Evolutionary conservation across 2,888 invertebrate genomes (phyloP).

Genomic region (Caenorhabditis zanzibari): DNA sequence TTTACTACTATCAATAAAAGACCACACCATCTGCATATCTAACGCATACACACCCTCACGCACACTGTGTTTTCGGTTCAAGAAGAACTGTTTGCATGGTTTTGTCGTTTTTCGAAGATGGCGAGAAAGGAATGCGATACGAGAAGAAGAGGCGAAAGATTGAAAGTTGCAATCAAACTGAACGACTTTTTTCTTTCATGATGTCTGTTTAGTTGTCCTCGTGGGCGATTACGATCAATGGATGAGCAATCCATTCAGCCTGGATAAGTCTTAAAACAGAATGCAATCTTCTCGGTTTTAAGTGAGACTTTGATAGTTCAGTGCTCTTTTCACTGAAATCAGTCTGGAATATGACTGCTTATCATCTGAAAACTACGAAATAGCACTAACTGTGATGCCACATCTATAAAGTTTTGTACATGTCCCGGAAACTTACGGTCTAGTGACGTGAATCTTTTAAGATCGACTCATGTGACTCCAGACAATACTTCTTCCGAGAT

Average conservation of each 20-base stretch:
- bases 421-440: slow-evolving; percentile 40
- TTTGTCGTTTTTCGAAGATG: slow-evolving; percentile 42
- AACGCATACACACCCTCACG: neutral
- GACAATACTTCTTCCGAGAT: slow-evolving; percentile 3
- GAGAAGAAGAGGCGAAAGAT: slow-evolving; percentile 2
- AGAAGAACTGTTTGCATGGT: slow-evolving; percentile 23
- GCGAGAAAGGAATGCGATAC: slow-evolving; percentile 29
- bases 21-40: slow-evolving; percentile 33
- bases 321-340: neutral
- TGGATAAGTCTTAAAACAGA: neutral
- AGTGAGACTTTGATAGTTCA: neutral
- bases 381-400: neutral
- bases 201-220: neutral
- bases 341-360: neutral
- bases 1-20: slow-evolving; percentile 34
- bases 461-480: neutral
- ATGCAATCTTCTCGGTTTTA: too few relatives aligned
- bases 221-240: neutral
- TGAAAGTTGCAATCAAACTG: slow-evolving; percentile 16
- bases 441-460: slow-evolving; percentile 15
- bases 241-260: neutral
- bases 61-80: slow-evolving; percentile 27
- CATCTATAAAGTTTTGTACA: neutral
- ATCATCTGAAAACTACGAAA: neutral
- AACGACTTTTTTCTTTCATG: neutral